Base-by-base conservation (phyloP, 1,140 invertebrate genomes). In the Drosophila auraria region DNA sequence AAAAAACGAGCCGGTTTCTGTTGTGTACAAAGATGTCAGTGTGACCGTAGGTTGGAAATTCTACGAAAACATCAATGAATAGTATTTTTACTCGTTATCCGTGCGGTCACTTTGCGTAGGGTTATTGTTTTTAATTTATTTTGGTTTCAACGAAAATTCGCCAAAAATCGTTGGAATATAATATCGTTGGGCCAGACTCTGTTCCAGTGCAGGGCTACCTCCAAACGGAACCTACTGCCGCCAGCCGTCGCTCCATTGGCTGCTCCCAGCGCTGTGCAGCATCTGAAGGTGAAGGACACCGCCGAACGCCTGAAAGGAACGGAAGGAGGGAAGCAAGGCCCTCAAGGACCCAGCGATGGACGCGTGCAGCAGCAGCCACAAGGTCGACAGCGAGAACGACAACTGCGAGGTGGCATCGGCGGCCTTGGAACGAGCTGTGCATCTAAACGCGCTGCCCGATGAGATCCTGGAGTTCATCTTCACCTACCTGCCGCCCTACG, bases 401-500 rank as follows among this genome's bases (percentile, higher is more conserved):
- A 72, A 69, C 17, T 75, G 64, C 62, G 66, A 33, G 49, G 70
- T 63, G 59, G 42, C 66, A 25, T 59, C 27, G 50, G 74, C 64
- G 63, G 25, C 70, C 40, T 51, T 68, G 57, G 23, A 57, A 14
- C 20, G 50, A 23, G 38, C 57, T 36, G 20, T 86, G 12, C 82
- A 70, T 17, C 59, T 91, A 1, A 89, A 91, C 51, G 95, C 95
- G 92, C 94, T 99, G 66, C 98, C 98, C 9, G 97, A 98, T 93
- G 97, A 99, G 95, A 95, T 99, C 53, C 93, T 99, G 60, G 98
- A 99, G 93, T 98, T 97, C 92, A 98, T 99, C 91, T 94, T 99
- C 68, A 95, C 96, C 75, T 95, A 97, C 91, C 94, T 99, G 78
- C 97, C 97, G 66, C 98, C 98, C 17, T 99, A 99, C 90, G 95